Evolutionary conservation across 2,797 vertebrate species (phyloP).

Genomic region (Pantherophis alleghaniensis): DNA sequence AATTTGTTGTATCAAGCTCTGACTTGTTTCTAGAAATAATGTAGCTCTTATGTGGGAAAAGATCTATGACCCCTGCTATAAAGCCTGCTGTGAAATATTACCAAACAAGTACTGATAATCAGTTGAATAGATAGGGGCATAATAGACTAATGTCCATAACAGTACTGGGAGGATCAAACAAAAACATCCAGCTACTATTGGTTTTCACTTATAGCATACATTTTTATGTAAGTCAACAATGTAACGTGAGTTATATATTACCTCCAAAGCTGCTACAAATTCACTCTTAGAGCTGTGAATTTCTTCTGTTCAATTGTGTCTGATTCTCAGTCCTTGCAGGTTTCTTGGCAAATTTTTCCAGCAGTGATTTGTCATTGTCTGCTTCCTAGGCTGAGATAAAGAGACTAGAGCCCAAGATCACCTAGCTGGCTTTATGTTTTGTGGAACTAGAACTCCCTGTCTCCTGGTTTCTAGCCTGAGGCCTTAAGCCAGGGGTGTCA

Average conservation of each 20-base stretch:
- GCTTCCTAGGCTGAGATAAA: too few relatives aligned
- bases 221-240: not conserved
- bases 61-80: not conserved
- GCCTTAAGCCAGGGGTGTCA: too few relatives aligned
- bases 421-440: too few relatives aligned
- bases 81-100: not conserved
- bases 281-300: not conserved
- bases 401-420: too few relatives aligned
- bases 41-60: not conserved
- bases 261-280: not conserved
- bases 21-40: not conserved
- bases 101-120: not conserved
- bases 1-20: not conserved
- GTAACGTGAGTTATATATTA: conserved; percentile 4
- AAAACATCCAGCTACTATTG: not conserved
- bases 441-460: too few relatives aligned
- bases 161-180: not conserved
- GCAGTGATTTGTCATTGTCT: too few relatives aligned
- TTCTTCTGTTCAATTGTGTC: not conserved
- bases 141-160: not conserved
- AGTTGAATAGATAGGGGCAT: not conserved
- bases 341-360: too few relatives aligned
- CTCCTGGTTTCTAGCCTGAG: too few relatives aligned
- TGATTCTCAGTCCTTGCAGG: too few relatives aligned
- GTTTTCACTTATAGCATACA: not conserved